phyloP scores from a whole-genome alignment of 2,888 invertebrate genomes.

The Lasius platythorax region DNA sequence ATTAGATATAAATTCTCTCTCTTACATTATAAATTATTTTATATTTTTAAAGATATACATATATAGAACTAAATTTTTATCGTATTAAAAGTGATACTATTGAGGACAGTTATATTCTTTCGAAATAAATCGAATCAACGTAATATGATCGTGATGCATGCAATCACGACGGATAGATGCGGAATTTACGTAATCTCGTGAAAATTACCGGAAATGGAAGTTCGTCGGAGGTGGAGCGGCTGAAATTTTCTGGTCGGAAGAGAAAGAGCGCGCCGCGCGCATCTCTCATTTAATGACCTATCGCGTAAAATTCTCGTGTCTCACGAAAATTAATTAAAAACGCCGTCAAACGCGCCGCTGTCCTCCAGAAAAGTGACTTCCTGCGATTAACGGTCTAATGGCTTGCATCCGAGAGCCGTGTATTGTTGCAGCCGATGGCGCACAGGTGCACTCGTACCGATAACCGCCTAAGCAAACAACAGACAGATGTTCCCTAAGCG shows the following conservation, averaged over 20 bases:
- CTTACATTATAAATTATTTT: neutral
- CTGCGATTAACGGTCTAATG: conserved; percentile 68
- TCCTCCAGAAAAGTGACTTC: conserved; percentile 64
- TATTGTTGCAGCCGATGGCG: conserved; percentile 34
- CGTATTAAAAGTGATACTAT: neutral
- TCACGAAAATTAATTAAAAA: conserved; percentile 57
- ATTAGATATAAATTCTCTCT: neutral
- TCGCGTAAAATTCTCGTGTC: conserved; percentile 29
- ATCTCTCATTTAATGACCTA: neutral
- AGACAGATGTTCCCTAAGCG: conserved; percentile 11
- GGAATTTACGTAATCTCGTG: conserved; percentile 67
- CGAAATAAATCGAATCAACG: conserved; percentile 10
- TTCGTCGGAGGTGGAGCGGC: conserved; percentile 33
- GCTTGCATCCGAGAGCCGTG: conserved; percentile 60
- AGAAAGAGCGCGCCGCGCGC: neutral
- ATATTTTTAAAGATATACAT: neutral
- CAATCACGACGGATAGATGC: conserved; percentile 27
- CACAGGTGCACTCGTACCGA: conserved; percentile 35
- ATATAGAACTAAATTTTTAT: neutral
- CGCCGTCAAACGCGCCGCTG: conserved; percentile 21
- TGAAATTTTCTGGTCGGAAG: conserved; percentile 19
- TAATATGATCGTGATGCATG: conserved; percentile 1
- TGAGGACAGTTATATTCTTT: neutral
- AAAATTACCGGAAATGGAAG: conserved; percentile 65
- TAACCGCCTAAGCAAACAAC: conserved; percentile 46